phyloP scores from a whole-genome alignment of 2,888 invertebrate genomes.

The Epirrhoe alternata region DNA sequence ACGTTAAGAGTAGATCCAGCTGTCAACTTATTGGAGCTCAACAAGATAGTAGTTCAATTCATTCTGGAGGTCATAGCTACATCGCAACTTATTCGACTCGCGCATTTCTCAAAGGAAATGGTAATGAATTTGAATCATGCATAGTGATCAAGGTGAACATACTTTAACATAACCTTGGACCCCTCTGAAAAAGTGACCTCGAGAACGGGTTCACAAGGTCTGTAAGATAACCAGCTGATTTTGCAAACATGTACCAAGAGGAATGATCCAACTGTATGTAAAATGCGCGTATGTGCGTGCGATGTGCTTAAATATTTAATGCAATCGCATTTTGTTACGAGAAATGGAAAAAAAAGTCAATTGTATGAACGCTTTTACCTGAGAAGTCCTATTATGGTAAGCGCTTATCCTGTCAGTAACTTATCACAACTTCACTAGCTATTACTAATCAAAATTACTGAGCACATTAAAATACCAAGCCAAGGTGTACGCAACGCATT shows the following conservation, averaged over 20 bases:
- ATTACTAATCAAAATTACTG: conserved; percentile 23
- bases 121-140: neutral
- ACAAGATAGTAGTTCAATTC: no score
- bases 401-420: conserved; percentile 25
- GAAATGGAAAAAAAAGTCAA: neutral
- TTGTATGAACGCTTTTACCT: conserved; percentile 20
- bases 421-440: conserved; percentile 21
- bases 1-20: no score
- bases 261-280: neutral
- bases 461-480: conserved; percentile 30
- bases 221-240: conserved; percentile 7
- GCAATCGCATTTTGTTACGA: neutral
- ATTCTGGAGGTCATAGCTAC: no score
- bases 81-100: no score
- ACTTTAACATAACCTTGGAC: neutral
- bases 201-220: conserved; percentile 13
- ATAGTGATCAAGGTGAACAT: neutral
- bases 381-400: conserved; percentile 16
- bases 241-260: neutral
- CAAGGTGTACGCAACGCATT: conserved; percentile 15
- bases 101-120: neutral
- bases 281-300: neutral
- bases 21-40: no score
- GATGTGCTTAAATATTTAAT: neutral
- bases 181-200: conserved; percentile 7